Evolutionary conservation across 2,797 vertebrate genomes (phyloP), one percentile per base, ranked within the genome.

Genomic region (Silurus aristotelis): DNA sequence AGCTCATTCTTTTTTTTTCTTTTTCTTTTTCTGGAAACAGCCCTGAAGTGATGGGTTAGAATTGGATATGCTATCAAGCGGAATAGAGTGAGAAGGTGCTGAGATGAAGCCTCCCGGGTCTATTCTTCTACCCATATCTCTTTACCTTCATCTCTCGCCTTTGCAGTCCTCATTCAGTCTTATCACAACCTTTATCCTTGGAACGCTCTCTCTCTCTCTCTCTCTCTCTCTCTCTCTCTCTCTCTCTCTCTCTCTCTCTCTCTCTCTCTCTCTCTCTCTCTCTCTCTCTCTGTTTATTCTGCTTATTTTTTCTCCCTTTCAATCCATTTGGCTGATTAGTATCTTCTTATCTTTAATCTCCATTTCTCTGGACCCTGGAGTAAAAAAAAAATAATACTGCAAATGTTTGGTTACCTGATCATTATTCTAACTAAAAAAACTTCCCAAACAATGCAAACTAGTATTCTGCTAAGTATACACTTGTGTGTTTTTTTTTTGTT

Each of bases 391-490:
- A 70, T n/a, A n/a, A 84, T 76, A 79, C 83, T 80, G 84, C 60
- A 86, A 73, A 73, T 84, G 80, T 83, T 71, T 82, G 80, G 38
- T 58, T 61, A 68, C 87, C 70, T 80, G 80, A 81, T 86, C 87
- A 71, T 87, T 79, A 77, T 88, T 72, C 88, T 86, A 89, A 92
- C 79, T 90, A 7, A 17, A 15, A 43, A 14, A 13, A 52, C 12
- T 0, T 2, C 6, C 1, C 14, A 87, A 90, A 90, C 60, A 90
- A 89, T 48, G n/a, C 22, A 46, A 78, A 84, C 89, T 78, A 84
- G 82, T 87, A 88, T 89, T 90, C 89, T n/a, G 22, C 88, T 90
- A 87, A 83, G 83, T 77, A 75, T 46, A 31, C 61, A 73, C 27
- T 64, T n/a, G n/a, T n/a, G n/a, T n/a, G n/a, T n/a, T n/a, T n/a